phyloP scores from a whole-genome alignment of 2,797 vertebrate species.

The Hafferia zeledoni region DNA sequence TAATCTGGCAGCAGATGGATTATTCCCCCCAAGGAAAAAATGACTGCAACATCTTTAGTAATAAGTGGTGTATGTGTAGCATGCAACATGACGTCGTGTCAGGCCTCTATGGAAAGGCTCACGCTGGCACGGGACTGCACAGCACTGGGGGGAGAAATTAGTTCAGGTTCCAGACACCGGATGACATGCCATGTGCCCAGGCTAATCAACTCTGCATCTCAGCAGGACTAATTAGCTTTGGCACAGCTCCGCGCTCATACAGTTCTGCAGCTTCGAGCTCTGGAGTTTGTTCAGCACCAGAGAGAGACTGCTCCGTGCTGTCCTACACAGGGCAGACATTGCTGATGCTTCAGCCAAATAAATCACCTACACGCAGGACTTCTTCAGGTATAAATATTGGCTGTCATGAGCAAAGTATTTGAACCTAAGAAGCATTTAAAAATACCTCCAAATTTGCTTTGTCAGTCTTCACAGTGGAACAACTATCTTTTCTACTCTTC shows the following conservation, averaged over 20 bases:
- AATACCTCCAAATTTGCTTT: neutral
- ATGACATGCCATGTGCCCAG: conserved; percentile 1
- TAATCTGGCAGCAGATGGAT: neutral
- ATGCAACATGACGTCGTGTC: accelerated
- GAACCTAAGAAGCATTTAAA: neutral
- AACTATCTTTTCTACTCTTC: neutral
- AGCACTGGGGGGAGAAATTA: neutral
- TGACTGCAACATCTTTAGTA: neutral
- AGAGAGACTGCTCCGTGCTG: neutral
- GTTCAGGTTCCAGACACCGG: neutral
- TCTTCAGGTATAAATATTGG: neutral
- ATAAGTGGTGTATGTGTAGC: neutral
- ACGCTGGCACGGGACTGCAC: neutral
- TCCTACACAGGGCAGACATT: neutral
- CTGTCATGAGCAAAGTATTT: neutral
- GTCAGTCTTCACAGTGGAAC: neutral
- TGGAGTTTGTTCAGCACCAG: neutral
- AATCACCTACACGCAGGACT: neutral
- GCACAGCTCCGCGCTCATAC: conserved; percentile 24
- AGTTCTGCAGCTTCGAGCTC: conserved; percentile 1
- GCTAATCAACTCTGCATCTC: conserved; percentile 34
- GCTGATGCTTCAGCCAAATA: neutral
- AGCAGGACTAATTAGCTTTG: conserved; percentile 42
- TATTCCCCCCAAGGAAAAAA: neutral
- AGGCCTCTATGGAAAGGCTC: neutral